phyloP scores from a whole-genome alignment of 2,797 vertebrate species.

The Chiropotes sagulatus region DNA sequence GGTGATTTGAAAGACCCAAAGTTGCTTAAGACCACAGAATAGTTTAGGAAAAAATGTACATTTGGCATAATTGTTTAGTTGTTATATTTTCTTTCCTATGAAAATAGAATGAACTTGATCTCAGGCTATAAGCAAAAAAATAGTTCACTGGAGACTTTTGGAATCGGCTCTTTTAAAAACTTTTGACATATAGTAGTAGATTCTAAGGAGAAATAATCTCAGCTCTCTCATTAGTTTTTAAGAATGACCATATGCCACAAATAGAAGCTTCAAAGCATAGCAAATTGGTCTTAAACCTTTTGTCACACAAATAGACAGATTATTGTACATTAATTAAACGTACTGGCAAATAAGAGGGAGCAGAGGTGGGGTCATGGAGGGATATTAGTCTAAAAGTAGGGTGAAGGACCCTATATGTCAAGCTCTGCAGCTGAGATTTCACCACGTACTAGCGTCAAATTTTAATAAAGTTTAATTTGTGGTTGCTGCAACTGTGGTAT shows the following conservation, averaged over 20 bases:
- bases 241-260: not conserved
- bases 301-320: not conserved
- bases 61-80: not conserved
- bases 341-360: not conserved
- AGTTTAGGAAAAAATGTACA: not conserved
- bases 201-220: not conserved
- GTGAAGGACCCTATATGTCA: not conserved
- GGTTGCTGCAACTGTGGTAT: not conserved
- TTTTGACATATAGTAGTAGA: not conserved
- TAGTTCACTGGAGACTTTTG: not conserved
- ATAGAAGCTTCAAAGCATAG: not conserved
- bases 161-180: not conserved
- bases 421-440: not conserved
- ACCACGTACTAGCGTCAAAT: not conserved
- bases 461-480: not conserved
- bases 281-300: not conserved
- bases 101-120: not conserved
- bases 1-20: not conserved
- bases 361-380: not conserved
- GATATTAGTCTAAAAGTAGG: not conserved
- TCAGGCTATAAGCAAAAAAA: not conserved
- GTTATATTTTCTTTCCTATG: not conserved
- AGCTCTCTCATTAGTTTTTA: not conserved
- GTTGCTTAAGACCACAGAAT: not conserved
- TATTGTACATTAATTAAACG: not conserved